Conservation (phyloP, 2,888 invertebrate species). For the Noctua janthe region DNA sequence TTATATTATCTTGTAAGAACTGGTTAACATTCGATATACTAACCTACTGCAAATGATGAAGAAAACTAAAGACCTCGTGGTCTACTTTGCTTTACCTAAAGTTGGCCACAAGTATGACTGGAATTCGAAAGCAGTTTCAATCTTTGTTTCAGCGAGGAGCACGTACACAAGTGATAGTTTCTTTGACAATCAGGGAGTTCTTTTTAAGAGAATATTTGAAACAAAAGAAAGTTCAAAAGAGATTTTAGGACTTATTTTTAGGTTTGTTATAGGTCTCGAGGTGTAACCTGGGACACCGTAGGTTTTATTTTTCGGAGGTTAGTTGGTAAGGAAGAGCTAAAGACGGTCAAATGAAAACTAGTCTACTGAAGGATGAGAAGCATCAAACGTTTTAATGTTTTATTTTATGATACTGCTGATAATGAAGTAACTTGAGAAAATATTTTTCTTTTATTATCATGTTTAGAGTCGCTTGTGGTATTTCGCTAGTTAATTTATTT, state of each 20-base stretch:
- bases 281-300: not conserved
- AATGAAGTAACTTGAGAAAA: too few relatives aligned
- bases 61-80: slow-evolving; percentile 21
- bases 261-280: not conserved
- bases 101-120: slow-evolving; percentile 10
- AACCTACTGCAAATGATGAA: not conserved
- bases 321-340: too few relatives aligned
- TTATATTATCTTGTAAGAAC: not conserved
- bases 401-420: too few relatives aligned
- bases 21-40: not conserved
- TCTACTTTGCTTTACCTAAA: slow-evolving; percentile 22
- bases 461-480: too few relatives aligned
- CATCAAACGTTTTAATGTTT: too few relatives aligned
- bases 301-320: not conserved
- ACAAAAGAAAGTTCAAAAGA: slow-evolving; percentile 22
- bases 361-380: too few relatives aligned
- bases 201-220: slow-evolving; percentile 39
- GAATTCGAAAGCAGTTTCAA: slow-evolving; percentile 38
- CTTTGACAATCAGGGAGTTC: slow-evolving; percentile 50
- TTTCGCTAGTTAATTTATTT: too few relatives aligned
- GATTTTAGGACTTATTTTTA: not conserved
- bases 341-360: too few relatives aligned
- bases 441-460: too few relatives aligned
- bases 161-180: slow-evolving; percentile 47
- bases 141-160: slow-evolving; percentile 25